Conservation (phyloP, 1,140 invertebrate species). For the Cydia fagiglandana region DNA sequence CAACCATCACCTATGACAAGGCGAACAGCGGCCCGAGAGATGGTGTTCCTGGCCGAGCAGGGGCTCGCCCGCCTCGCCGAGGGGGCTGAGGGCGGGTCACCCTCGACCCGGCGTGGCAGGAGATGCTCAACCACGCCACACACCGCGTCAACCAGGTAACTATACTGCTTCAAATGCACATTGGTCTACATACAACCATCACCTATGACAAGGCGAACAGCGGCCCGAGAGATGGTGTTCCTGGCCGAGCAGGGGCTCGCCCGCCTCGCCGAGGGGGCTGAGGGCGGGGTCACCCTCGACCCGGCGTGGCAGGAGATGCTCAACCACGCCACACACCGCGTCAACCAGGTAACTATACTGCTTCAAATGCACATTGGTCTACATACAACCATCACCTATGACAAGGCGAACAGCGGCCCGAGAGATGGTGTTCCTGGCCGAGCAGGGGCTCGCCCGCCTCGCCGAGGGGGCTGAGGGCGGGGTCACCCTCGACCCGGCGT, state of each 20-base stretch:
- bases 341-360: conserved; percentile 73
- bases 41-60: conserved; percentile 90
- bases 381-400: too few relatives aligned
- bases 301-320: conserved; percentile 99
- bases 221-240: conserved; percentile 89
- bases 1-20: too few relatives aligned
- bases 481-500: conserved; percentile 89
- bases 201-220: too few relatives aligned
- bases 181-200: too few relatives aligned
- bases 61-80: conserved; percentile 82
- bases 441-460: conserved; percentile 84
- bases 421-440: conserved; percentile 91
- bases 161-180: conserved; percentile 72
- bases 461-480: conserved; percentile 73
- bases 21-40: conserved; percentile 83
- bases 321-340: conserved; percentile 89
- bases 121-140: conserved; percentile 98
- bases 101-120: conserved; percentile 97
- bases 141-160: background rate
- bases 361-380: too few relatives aligned
- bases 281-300: conserved; percentile 82
- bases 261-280: conserved; percentile 78
- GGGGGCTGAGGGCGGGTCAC: conserved; percentile 69
- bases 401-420: conserved; percentile 72
- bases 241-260: conserved; percentile 88